Base-by-base conservation (phyloP, 35 echinoderm and acorn worm species). In the Lytechinus pictus region DNA sequence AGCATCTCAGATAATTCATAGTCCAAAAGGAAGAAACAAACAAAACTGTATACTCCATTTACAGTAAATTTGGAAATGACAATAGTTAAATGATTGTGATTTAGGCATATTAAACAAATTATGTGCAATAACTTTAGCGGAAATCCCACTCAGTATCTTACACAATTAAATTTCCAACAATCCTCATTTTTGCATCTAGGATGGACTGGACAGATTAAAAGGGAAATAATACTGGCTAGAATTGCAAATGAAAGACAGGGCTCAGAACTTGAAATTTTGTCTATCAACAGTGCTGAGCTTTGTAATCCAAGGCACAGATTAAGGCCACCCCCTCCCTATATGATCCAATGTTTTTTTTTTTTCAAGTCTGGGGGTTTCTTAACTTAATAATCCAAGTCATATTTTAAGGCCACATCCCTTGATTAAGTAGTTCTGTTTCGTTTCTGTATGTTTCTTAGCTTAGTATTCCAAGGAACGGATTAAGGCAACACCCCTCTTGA, bases 391-490 rank as follows among this genome's bases (percentile, higher is more conserved):
- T 99, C 98, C 95, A 99, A 86, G 13, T 97, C 98, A 96, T 96
- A 99, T 56, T 98, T 99, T 0, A 99, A 94, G 12, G 98, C 98
- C 53, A 98, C 98, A 12, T 97, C 97, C 54, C 98, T 99, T 99
- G 91, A 99, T 99, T 97, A 97, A 99, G 66, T 99, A 97, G 44
- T 90, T 96, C 72, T 98, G 97, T 55, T 95, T 97, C 60, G 95
- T 98, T 13, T 79, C 16, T 79, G 21, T 79, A 79, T 7, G 19
- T 7, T 24, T n/a, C 16, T 79, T 24, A 24, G 16, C 6, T 95
- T 98, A 99, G 57, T 99, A 99, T 91, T 99, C 98, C 96, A 99
- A 57, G 13, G 98, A 97, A 96, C 98, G 98, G 86, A 99, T 99
- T 1, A 99, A 94, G 12, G 98, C 98, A 28, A 99, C 98, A 14